Conservation (phyloP, 2,888 invertebrate genomes). For the Cordilura impudica region DNA sequence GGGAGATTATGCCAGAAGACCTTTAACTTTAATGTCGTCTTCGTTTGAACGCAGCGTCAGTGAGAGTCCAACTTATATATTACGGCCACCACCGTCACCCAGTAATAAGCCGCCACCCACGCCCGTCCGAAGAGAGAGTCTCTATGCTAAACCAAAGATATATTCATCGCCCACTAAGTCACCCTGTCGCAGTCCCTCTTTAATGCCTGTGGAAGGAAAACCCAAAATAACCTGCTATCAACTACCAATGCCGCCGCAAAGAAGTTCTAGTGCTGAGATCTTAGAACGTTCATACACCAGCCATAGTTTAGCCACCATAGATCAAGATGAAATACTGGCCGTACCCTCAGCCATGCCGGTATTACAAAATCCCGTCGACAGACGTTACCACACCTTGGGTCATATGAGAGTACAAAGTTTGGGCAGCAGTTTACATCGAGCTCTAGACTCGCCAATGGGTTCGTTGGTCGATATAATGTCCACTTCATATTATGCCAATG, state of each 20-base stretch:
- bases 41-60: constrained; percentile 66
- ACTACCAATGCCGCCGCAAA: constrained; percentile 70
- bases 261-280: constrained; percentile 75
- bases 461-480: constrained; percentile 72
- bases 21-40: constrained; percentile 64
- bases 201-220: constrained; percentile 10
- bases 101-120: constrained; percentile 70
- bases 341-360: constrained; percentile 76
- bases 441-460: constrained; percentile 70
- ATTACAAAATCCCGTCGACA: constrained; percentile 72
- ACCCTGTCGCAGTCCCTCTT: constrained; percentile 62
- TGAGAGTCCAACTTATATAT: constrained; percentile 64
- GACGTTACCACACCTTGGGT: constrained; percentile 76
- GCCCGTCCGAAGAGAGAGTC: constrained; percentile 72
- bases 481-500: constrained; percentile 61
- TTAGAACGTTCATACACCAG: constrained; percentile 74
- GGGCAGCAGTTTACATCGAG: constrained; percentile 73
- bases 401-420: constrained; percentile 76
- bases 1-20: constrained; percentile 66
- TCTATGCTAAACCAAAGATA: constrained; percentile 74
- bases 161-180: constrained; percentile 67
- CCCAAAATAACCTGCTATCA: constrained; percentile 68
- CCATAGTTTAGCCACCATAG: constrained; percentile 72
- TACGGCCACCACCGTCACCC: constrained; percentile 66
- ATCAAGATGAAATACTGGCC: constrained; percentile 74